These are phyloP conservation scores for Cheilosia scutellata DNA, from an alignment of 2,888 invertebrate genomes.

Conservation along the genomic window DNA sequence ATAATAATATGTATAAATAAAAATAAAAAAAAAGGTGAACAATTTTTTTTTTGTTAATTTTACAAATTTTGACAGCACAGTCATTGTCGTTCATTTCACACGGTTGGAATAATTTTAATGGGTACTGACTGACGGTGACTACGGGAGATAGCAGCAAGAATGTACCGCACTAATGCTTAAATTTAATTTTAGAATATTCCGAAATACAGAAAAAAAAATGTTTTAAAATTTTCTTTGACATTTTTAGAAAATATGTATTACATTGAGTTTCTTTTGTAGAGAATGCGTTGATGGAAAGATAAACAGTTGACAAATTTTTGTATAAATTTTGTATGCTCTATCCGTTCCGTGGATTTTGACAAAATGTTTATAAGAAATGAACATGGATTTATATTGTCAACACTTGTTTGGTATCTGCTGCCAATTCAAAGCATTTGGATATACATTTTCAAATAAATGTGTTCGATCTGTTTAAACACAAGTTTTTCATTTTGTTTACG, in stretches of 20 bases:
- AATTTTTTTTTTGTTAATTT: too few relatives aligned
- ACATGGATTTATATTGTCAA: too few relatives aligned
- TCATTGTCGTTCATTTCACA: slow-evolving; percentile 35
- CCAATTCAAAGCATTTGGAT: too few relatives aligned
- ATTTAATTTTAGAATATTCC: slow-evolving; percentile 19
- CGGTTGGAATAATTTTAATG: slow-evolving; percentile 34
- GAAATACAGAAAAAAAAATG: background rate
- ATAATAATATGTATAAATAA: slow-evolving; percentile 1
- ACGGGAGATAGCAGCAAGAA: slow-evolving; percentile 8
- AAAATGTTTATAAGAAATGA: background rate
- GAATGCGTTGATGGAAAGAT: background rate
- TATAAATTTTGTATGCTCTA: background rate
- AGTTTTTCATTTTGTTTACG: too few relatives aligned
- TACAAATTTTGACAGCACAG: slow-evolving; percentile 40
- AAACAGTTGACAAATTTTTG: slow-evolving; percentile 7
- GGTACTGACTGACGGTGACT: background rate
- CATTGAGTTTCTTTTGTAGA: background rate
- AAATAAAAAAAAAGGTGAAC: background rate
- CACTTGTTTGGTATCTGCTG: too few relatives aligned
- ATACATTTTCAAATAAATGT: too few relatives aligned
- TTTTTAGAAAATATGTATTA: slow-evolving; percentile 7
- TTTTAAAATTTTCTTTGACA: background rate
- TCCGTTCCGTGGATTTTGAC: background rate
- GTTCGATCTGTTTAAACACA: too few relatives aligned
- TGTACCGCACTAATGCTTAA: slow-evolving; percentile 7